phyloP scores from a whole-genome alignment of 1,140 invertebrate genomes.

The Pseudomyrmex sp. region DNA sequence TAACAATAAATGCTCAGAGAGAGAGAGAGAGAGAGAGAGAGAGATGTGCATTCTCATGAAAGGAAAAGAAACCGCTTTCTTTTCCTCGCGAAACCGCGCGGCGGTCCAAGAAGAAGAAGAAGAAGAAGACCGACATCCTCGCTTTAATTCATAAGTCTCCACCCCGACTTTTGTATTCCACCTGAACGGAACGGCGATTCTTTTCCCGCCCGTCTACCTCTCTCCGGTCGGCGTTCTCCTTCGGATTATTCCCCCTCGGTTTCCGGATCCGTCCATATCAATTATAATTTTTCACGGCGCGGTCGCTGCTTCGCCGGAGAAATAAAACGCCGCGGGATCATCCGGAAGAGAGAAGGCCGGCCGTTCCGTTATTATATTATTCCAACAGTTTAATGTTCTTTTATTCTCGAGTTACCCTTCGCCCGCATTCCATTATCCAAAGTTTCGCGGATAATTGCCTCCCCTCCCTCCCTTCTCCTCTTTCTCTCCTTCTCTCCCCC shows the following conservation, averaged over 20 bases:
- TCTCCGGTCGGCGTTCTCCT: slow-evolving; percentile 38
- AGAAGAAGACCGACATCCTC: slow-evolving; percentile 26
- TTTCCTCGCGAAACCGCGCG: background rate
- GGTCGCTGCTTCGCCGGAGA: slow-evolving; percentile 10
- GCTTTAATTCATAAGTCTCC: slow-evolving; percentile 59
- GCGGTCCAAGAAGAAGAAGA: background rate
- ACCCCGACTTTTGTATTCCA: slow-evolving; percentile 59
- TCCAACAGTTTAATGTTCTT: slow-evolving; percentile 55
- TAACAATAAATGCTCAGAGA: background rate
- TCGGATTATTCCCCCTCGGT: slow-evolving; percentile 58
- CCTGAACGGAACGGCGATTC: slow-evolving; percentile 45
- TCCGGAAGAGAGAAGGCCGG: background rate
- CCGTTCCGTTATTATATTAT: slow-evolving; percentile 62
- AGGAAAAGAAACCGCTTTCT: slow-evolving; percentile 10
- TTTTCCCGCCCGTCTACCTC: slow-evolving; percentile 56
- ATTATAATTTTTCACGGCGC: slow-evolving; percentile 65
- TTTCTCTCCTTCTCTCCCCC: no score
- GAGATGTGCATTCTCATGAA: slow-evolving; percentile 26
- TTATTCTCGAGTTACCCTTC: slow-evolving; percentile 52
- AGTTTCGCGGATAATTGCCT: slow-evolving; percentile 38
- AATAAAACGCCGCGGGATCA: slow-evolving; percentile 55
- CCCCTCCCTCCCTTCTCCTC: no score
- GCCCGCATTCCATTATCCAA: slow-evolving; percentile 28
- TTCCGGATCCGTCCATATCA: slow-evolving; percentile 64
- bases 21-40: background rate